These are phyloP conservation scores for Astur gentilis DNA, from an alignment of 2,113 vertebrate genomes.

Conservation along the genomic window DNA sequence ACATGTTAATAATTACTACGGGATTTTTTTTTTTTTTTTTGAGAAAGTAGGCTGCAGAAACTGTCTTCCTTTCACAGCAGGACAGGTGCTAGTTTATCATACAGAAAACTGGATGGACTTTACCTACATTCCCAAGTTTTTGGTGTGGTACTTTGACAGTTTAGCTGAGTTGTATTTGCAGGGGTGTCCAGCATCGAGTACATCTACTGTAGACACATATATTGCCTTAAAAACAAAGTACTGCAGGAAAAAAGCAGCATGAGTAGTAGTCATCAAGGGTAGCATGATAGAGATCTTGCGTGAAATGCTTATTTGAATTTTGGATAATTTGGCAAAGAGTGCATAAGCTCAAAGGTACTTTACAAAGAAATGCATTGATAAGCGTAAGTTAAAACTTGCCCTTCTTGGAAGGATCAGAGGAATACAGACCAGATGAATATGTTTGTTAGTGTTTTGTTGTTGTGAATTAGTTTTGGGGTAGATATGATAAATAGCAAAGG, in stretches of 20 bases:
- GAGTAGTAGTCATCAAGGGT: neutral
- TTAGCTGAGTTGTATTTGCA: neutral
- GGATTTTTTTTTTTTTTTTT: too few species aligned
- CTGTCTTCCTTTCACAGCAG: neutral
- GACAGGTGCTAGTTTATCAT: neutral
- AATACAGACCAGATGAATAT: neutral
- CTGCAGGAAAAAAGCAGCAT: neutral
- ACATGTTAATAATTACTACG: neutral
- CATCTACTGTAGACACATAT: neutral
- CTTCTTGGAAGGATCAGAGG: neutral
- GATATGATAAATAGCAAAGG: neutral
- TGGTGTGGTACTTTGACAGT: neutral
- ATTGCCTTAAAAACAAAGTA: neutral
- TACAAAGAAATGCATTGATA: neutral
- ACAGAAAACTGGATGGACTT: neutral
- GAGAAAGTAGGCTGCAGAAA: neutral
- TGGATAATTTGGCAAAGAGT: neutral
- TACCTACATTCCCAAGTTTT: neutral
- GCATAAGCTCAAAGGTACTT: neutral
- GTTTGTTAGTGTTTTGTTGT: neutral
- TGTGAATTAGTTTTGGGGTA: neutral
- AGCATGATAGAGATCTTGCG: neutral
- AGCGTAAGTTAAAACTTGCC: neutral
- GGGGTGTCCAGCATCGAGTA: rapidly evolving
- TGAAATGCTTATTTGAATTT: rapidly evolving